Percentiles rank a stretch among this genome's conserved stretches.
Evolutionary conservation across 2,797 vertebrate genomes (phyloP).

Genomic region (Cephalopachus bancanus): DNA sequence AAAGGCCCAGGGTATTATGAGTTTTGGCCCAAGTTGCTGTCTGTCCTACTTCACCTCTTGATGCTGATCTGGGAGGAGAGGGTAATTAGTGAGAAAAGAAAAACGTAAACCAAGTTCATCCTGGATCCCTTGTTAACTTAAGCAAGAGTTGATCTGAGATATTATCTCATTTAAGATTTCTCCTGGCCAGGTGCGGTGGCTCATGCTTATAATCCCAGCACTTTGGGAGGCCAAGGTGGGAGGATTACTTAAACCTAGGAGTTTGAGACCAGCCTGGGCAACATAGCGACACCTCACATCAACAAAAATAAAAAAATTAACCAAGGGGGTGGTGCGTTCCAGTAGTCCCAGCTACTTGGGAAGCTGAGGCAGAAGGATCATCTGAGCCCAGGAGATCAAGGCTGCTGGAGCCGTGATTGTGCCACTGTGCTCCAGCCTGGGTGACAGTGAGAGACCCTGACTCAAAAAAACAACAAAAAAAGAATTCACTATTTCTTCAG

Average conservation of each 20-base stretch:
- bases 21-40: constrained; percentile 19
- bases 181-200: not conserved
- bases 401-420: not conserved
- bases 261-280: not conserved
- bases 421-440: not conserved
- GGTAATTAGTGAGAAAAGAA: not conserved
- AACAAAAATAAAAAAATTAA: not conserved
- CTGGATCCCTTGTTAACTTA: constrained; percentile 4
- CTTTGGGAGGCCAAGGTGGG: not conserved
- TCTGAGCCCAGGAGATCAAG: not conserved
- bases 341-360: not conserved
- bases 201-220: not conserved
- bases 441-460: not conserved
- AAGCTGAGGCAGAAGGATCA: not conserved
- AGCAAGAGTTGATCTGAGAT: not conserved
- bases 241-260: not conserved
- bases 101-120: not conserved
- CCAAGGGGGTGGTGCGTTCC: not conserved
- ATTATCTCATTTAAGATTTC: not conserved
- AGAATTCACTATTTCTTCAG: not conserved
- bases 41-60: not conserved
- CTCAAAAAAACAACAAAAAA: not conserved
- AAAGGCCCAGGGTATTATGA: not conserved
- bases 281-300: not conserved
- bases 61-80: not conserved